Evolutionary conservation across 2,113 vertebrate species (phyloP).

Genomic region (Theropithecus gelada): DNA sequence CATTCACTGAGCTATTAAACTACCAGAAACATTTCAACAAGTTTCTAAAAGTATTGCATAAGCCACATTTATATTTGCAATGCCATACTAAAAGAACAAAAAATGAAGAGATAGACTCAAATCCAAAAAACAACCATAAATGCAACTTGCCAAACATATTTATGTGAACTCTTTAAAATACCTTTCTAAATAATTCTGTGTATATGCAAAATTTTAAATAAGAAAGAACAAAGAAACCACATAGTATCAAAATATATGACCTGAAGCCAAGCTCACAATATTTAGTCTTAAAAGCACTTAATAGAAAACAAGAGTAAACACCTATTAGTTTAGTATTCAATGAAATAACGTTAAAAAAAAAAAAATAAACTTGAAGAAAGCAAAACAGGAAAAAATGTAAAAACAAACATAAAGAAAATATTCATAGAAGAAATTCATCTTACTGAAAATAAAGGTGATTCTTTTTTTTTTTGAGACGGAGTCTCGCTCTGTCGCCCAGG

Average conservation of each 20-base stretch:
- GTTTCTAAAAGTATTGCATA: background rate
- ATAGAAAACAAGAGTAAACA: background rate
- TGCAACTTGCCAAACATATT: background rate
- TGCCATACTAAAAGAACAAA: background rate
- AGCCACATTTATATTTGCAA: background rate
- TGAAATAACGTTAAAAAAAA: background rate
- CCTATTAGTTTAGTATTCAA: background rate
- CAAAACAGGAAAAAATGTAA: background rate
- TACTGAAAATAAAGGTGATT: background rate
- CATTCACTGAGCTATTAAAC: background rate
- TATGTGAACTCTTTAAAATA: background rate
- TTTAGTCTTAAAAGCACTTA: background rate
- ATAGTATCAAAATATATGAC: background rate
- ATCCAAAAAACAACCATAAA: background rate
- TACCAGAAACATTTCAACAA: background rate
- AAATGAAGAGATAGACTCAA: background rate
- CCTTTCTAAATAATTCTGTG: background rate
- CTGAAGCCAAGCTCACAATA: background rate
- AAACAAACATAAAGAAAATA: background rate
- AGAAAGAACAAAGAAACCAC: background rate
- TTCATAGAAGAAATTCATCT: background rate
- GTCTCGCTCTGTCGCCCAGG: too few relatives aligned
- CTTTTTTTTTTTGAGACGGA: background rate
- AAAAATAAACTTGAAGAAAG: background rate
- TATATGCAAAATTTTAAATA: background rate